Percentiles rank a stretch among this genome's conserved stretches.
Evolutionary conservation across 2,888 invertebrate genomes (phyloP).

Genomic region (Apantesis nais): DNA sequence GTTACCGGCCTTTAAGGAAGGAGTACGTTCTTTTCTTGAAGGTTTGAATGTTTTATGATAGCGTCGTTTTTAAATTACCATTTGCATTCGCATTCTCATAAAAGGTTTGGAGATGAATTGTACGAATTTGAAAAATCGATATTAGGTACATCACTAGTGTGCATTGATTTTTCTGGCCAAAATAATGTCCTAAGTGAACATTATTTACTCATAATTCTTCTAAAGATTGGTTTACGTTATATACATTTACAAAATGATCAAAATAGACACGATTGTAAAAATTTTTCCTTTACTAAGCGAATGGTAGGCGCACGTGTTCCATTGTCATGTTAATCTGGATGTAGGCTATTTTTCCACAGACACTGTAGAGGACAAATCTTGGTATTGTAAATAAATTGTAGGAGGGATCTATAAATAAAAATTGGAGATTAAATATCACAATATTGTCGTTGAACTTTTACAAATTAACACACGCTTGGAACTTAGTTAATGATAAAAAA

Average conservation of each 20-base stretch:
- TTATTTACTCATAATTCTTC: not conserved
- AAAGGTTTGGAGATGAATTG: too few relatives aligned
- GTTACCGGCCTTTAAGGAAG: too few relatives aligned
- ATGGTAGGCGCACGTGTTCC: not conserved
- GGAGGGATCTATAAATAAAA: not conserved
- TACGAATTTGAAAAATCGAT: not conserved
- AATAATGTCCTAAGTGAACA: not conserved
- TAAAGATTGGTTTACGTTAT: not conserved
- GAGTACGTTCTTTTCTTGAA: too few relatives aligned
- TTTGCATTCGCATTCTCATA: too few relatives aligned
- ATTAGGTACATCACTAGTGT: not conserved
- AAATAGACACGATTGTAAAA: not conserved
- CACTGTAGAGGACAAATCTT: slow-evolving; percentile 1
- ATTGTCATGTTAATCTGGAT: slow-evolving; percentile 11
- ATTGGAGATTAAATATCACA: not conserved
- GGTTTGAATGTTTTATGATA: too few relatives aligned
- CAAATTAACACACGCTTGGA: too few relatives aligned
- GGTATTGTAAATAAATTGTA: not conserved
- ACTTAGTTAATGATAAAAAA: too few relatives aligned
- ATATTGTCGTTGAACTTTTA: too few relatives aligned
- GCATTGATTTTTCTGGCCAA: not conserved
- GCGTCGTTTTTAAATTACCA: too few relatives aligned
- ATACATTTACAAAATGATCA: not conserved
- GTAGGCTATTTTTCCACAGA: not conserved
- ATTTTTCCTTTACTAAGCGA: not conserved